Percentiles rank a stretch among this genome's conserved stretches.
Evolutionary conservation across 2,888 invertebrate species (phyloP).

Genomic region (Rotaria macrura): DNA sequence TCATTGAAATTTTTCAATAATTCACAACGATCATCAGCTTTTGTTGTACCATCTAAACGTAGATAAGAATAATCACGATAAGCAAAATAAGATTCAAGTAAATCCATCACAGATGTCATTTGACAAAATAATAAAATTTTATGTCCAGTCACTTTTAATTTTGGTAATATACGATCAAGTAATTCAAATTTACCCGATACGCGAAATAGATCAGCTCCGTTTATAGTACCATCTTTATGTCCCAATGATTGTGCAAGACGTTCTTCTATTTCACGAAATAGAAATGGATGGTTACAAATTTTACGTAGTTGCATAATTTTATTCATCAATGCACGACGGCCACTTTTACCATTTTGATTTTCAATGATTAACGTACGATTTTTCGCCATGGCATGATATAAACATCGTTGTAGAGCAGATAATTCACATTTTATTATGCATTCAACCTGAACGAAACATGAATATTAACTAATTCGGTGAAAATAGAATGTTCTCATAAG

Average conservation of each 20-base stretch:
- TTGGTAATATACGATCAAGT: conserved; percentile 86
- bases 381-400: conserved; percentile 92
- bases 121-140: conserved; percentile 96
- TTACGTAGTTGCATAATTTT: conserved; percentile 95
- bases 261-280: conserved; percentile 96
- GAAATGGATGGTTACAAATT: conserved; percentile 97
- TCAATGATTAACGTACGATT: conserved; percentile 87
- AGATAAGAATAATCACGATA: conserved; percentile 57
- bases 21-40: not conserved
- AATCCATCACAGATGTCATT: conserved; percentile 98
- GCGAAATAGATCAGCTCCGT: conserved; percentile 55
- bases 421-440: conserved; percentile 98
- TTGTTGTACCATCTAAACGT: conserved; percentile 18
- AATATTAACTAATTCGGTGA: no score
- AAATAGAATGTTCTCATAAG: no score
- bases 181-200: conserved; percentile 94
- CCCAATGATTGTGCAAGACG: conserved; percentile 77
- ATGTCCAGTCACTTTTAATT: conserved; percentile 78
- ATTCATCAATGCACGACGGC: conserved; percentile 89
- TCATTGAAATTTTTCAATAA: conserved; percentile 19
- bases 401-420: conserved; percentile 83
- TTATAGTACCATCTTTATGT: not conserved
- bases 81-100: conserved; percentile 88
- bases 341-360: conserved; percentile 59
- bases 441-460: conserved; percentile 54